A percentile compares a stretch with the other conserved stretches of the same genome.
Evolutionary conservation across 2,797 vertebrate species (phyloP).

Genomic region (Tadarida brasiliensis): DNA sequence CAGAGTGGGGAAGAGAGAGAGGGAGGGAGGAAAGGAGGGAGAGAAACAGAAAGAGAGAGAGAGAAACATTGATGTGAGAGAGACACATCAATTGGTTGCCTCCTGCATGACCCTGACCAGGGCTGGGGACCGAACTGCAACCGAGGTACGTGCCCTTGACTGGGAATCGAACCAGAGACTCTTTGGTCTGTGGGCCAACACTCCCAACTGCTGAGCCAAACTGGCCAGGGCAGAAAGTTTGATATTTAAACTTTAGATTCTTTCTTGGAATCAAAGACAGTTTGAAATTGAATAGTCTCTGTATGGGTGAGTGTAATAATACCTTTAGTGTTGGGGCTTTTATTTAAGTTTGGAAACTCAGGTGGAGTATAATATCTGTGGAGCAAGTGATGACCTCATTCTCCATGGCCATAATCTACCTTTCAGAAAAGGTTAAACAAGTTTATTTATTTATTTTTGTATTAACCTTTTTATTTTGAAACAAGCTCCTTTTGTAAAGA

Average conservation of each 20-base stretch:
- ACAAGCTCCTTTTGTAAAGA: slow-evolving; percentile 80
- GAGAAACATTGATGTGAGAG: no score
- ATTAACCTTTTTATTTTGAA: slow-evolving; percentile 76
- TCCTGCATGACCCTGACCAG: no score
- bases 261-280: neutral
- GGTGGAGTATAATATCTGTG: slow-evolving; percentile 49
- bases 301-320: slow-evolving; percentile 45
- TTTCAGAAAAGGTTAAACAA: slow-evolving; percentile 68
- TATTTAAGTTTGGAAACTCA: slow-evolving; percentile 74
- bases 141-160: no score
- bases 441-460: slow-evolving; percentile 70
- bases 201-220: no score
- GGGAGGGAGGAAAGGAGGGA: no score
- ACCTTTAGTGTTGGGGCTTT: slow-evolving; percentile 51
- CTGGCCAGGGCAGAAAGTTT: neutral
- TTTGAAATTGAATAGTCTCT: slow-evolving; percentile 35
- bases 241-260: slow-evolving; percentile 22
- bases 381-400: slow-evolving; percentile 66
- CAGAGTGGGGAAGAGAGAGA: no score
- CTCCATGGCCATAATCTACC: slow-evolving; percentile 61
- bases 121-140: no score
- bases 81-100: no score
- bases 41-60: no score
- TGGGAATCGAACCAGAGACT: no score
- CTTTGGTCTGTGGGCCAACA: no score